A percentile compares a stretch with the other conserved stretches of the same genome.
Conservation (phyloP, 1,140 invertebrate species). For the Dendroctonus valens region DNA sequence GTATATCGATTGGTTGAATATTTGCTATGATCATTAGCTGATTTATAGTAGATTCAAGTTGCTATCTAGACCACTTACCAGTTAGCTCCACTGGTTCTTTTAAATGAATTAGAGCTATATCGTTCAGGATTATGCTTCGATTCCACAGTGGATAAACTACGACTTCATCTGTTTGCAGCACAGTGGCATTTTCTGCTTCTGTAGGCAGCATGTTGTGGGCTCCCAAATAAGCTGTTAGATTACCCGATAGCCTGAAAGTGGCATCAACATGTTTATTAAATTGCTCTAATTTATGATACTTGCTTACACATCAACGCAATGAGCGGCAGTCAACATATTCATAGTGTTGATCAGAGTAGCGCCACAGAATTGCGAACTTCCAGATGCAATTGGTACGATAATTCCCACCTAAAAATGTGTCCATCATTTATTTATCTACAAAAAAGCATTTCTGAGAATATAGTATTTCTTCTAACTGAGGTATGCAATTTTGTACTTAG, state of each 20-base stretch:
- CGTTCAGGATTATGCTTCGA: slow-evolving; percentile 9
- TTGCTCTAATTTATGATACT: not conserved
- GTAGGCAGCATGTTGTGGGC: slow-evolving; percentile 14
- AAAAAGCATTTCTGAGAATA: no score
- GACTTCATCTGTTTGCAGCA: not conserved
- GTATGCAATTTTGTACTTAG: no score
- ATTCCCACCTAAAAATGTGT: slow-evolving; percentile 3
- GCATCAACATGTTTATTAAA: not conserved
- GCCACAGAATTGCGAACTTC: slow-evolving; percentile 51
- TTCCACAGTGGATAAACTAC: slow-evolving; percentile 19
- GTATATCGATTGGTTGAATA: slow-evolving; percentile 53
- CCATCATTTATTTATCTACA: no score
- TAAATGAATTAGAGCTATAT: slow-evolving; percentile 24
- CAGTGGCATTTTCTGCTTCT: slow-evolving; percentile 3
- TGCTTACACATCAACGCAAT: slow-evolving; percentile 50
- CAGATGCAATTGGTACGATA: not conserved
- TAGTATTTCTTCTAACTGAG: no score
- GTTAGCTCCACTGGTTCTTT: slow-evolving; percentile 9
- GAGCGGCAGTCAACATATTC: slow-evolving; percentile 58
- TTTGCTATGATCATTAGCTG: slow-evolving; percentile 47
- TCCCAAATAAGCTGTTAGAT: slow-evolving; percentile 11
- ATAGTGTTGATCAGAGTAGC: slow-evolving; percentile 54
- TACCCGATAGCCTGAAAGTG: slow-evolving; percentile 1
- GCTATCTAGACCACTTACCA: not conserved
- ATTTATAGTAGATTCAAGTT: not conserved